Percentiles rank a stretch among this genome's conserved stretches.
Conservation (phyloP, 2,888 invertebrate species). For the Ophraella communa region DNA sequence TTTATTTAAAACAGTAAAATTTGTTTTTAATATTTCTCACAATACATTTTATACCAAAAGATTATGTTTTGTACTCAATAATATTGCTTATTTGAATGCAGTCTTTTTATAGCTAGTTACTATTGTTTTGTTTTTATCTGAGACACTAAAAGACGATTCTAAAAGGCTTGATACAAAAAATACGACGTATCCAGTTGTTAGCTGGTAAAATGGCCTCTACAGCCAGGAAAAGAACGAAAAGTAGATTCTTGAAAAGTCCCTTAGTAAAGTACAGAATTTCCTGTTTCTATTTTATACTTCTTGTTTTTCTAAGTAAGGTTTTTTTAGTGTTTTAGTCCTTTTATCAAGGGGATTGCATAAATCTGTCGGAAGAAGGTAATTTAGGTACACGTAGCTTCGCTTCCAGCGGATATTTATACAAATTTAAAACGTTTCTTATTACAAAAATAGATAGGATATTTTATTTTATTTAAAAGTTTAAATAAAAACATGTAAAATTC, state of each 20-base stretch:
- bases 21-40: too few relatives aligned
- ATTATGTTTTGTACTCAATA: too few relatives aligned
- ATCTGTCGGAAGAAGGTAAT: constrained; percentile 25
- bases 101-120: background rate
- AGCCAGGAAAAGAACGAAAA: constrained; percentile 46
- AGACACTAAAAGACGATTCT: background rate
- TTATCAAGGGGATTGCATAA: constrained; percentile 29
- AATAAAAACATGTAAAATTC: too few relatives aligned
- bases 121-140: background rate
- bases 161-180: constrained; percentile 11
- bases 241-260: constrained; percentile 48
- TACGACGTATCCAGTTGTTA: constrained; percentile 17
- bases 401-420: constrained; percentile 10
- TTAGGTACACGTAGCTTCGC: constrained; percentile 12
- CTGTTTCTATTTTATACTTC: constrained; percentile 45
- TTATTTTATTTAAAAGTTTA: too few relatives aligned
- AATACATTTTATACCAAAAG: too few relatives aligned
- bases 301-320: constrained; percentile 38
- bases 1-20: too few relatives aligned
- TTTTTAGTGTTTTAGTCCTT: constrained; percentile 29
- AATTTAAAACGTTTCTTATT: background rate
- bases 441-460: background rate
- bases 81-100: too few relatives aligned
- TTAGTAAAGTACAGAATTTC: constrained; percentile 50
- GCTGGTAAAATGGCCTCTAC: constrained; percentile 29